phyloP scores from a whole-genome alignment of 2,888 invertebrate genomes.

The Pasiphila rectangulata region DNA sequence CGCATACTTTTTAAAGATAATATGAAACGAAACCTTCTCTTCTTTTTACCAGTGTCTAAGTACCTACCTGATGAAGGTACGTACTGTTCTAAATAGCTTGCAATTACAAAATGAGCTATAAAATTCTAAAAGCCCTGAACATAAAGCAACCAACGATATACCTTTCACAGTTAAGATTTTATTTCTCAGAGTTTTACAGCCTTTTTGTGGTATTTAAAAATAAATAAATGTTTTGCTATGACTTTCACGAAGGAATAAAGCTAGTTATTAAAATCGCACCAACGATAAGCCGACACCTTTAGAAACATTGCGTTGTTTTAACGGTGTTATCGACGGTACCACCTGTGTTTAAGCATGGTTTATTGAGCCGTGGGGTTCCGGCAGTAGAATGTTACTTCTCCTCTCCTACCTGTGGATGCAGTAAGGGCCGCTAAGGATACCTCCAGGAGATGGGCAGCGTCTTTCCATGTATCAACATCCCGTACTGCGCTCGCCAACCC shows the following conservation, averaged over 20 bases:
- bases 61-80: neutral
- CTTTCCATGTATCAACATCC: too few relatives aligned
- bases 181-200: conserved; percentile 3
- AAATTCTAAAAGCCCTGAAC: conserved; percentile 1
- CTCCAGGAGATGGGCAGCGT: too few relatives aligned
- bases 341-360: too few relatives aligned
- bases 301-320: neutral
- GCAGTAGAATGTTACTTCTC: too few relatives aligned
- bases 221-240: conserved; percentile 13
- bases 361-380: too few relatives aligned
- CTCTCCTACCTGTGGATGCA: too few relatives aligned
- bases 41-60: neutral
- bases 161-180: conserved; percentile 9
- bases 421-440: too few relatives aligned
- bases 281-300: conserved; percentile 7
- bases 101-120: conserved; percentile 1
- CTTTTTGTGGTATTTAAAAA: conserved; percentile 18
- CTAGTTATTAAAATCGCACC: conserved; percentile 21
- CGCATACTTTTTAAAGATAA: too few relatives aligned
- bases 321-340: neutral
- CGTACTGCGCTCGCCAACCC: too few relatives aligned
- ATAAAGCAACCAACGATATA: neutral
- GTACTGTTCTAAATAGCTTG: too few relatives aligned
- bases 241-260: conserved; percentile 12
- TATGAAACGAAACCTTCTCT: too few relatives aligned